Conservation (phyloP, 2,797 vertebrate genomes). For the Gymnoscopelus braueri region DNA sequence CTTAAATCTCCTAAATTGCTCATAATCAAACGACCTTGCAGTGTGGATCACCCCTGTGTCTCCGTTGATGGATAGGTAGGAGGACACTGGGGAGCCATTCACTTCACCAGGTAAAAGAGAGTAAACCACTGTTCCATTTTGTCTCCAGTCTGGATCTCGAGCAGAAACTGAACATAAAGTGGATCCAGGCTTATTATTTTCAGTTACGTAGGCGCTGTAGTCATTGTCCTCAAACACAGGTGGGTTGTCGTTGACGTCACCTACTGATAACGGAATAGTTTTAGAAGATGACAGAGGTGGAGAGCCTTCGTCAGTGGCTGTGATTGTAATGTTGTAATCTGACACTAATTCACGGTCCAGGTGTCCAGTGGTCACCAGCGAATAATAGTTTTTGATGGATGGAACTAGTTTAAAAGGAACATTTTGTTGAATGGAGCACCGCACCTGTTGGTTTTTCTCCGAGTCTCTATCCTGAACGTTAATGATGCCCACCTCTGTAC, state of each 20-base stretch:
- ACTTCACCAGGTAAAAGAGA: too few relatives aligned
- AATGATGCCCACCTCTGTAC: slow-evolving; percentile 61
- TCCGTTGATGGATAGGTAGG: too few relatives aligned
- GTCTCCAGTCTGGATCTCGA: slow-evolving; percentile 39
- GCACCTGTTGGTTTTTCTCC: slow-evolving; percentile 73
- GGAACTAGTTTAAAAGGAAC: slow-evolving; percentile 75
- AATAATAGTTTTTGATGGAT: slow-evolving; percentile 78
- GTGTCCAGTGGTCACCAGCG: slow-evolving; percentile 57
- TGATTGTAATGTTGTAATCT: slow-evolving; percentile 72
- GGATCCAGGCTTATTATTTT: slow-evolving; percentile 69
- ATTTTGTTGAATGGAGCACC: slow-evolving; percentile 59
- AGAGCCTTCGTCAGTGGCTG: slow-evolving; percentile 58
- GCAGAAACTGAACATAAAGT: slow-evolving; percentile 48
- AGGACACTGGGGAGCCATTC: too few relatives aligned
- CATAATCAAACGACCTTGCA: too few relatives aligned
- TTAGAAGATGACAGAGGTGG: slow-evolving; percentile 25
- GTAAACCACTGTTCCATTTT: too few relatives aligned
- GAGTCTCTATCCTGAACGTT: slow-evolving; percentile 70
- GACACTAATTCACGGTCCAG: slow-evolving; percentile 75
- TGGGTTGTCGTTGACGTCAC: too few relatives aligned
- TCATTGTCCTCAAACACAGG: too few relatives aligned
- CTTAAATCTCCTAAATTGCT: too few relatives aligned
- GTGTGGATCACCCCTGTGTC: too few relatives aligned
- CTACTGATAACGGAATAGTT: too few relatives aligned
- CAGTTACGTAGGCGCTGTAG: slow-evolving; percentile 13